Percentiles rank a stretch among this genome's conserved stretches.
Conservation (phyloP, 1,140 invertebrate genomes). For the Bombyx mandarina region DNA sequence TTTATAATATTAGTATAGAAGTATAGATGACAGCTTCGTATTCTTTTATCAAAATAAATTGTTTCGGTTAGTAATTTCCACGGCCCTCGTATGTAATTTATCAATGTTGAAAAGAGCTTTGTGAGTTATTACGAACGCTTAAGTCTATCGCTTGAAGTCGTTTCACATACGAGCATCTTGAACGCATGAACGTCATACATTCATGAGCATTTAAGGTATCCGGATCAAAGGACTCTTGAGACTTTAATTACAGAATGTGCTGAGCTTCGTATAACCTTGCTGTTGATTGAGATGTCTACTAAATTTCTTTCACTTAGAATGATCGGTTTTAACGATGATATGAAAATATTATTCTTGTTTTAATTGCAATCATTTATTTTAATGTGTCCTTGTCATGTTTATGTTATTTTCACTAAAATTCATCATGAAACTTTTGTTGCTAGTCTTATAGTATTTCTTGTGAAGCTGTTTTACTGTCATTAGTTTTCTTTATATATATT, state of each 20-base stretch:
- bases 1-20: too few relatives aligned
- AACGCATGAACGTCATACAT: slow-evolving; percentile 31
- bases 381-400: neutral
- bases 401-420: neutral
- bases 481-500: too few relatives aligned
- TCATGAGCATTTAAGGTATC: slow-evolving; percentile 35
- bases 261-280: slow-evolving; percentile 10
- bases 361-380: neutral
- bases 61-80: too few relatives aligned
- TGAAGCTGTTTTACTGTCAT: too few relatives aligned
- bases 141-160: too few relatives aligned
- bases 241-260: slow-evolving; percentile 25
- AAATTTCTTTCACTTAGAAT: too few relatives aligned
- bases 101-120: too few relatives aligned
- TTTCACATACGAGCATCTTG: slow-evolving; percentile 12
- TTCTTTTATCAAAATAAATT: too few relatives aligned
- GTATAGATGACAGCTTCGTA: too few relatives aligned
- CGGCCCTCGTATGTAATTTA: too few relatives aligned
- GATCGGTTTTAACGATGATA: neutral
- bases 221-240: slow-evolving; percentile 37
- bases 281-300: slow-evolving; percentile 19
- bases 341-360: neutral
- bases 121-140: too few relatives aligned
- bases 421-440: neutral
- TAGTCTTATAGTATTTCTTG: too few relatives aligned